A percentile compares a stretch with the other conserved stretches of the same genome.
These are phyloP conservation scores for Mormyrops attenuatus DNA, from an alignment of 2,797 vertebrate species.

Conservation along the genomic window DNA sequence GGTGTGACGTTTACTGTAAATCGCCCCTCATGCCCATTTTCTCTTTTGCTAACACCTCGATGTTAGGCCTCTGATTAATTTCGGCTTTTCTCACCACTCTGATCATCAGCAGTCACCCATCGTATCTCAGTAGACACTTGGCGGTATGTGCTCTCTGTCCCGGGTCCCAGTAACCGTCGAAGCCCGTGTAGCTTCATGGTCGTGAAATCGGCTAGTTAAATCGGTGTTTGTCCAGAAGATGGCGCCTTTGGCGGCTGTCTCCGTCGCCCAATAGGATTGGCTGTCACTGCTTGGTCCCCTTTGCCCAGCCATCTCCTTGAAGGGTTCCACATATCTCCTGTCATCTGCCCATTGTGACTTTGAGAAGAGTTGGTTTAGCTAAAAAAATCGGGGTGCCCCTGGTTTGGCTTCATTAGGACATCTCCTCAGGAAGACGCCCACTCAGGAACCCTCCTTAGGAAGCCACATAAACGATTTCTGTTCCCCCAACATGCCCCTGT, in stretches of 20 bases:
- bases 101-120: background rate
- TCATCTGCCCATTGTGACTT: background rate
- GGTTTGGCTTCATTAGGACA: background rate
- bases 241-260: background rate
- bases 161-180: background rate
- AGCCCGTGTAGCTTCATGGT: background rate
- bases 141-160: background rate
- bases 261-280: background rate
- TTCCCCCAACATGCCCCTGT: background rate
- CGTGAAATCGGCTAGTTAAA: background rate
- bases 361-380: background rate
- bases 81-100: background rate
- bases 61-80: background rate
- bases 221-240: background rate
- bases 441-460: background rate
- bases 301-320: background rate
- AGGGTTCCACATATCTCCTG: constrained; percentile 3
- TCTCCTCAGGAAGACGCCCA: background rate
- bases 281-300: background rate
- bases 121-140: background rate
- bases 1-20: background rate
- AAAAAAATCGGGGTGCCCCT: background rate
- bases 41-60: background rate
- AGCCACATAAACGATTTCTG: background rate
- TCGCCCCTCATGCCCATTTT: background rate